Evolutionary conservation across 2,888 invertebrate species (phyloP), one percentile per base, ranked within the genome.

Genomic region (Cloeon dipterum): DNA sequence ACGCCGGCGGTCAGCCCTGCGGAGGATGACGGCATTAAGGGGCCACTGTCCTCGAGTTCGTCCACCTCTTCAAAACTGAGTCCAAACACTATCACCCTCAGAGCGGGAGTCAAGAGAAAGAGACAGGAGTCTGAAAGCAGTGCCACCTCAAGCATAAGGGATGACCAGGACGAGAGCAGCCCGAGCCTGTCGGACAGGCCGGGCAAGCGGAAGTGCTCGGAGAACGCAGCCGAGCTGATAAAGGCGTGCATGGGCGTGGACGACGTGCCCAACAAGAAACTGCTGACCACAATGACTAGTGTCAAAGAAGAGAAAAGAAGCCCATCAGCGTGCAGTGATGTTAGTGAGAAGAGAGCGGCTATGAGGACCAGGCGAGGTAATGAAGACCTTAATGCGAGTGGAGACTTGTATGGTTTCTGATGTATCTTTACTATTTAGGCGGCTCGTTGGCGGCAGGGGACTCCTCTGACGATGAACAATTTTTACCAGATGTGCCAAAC

Each of bases 391-490:
- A 32, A 39, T 26, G 26, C 26, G 35, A 37, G 41, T 18, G 40
- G 40, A 39, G 41, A 41, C 41, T 38, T 42, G 16, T 23, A n/a
- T 34, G 20, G 16, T 19, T 17, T 10, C 17, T 26, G 20, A n/a
- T n/a, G n/a, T n/a, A n/a, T n/a, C n/a, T n/a, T n/a, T n/a, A n/a
- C n/a, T n/a, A 23, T 23, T 23, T 25, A 23, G 26, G 16, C 35
- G 21, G 26, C n/a, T 34, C 37, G 20, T 18, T 36, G 21, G 26
- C 36, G 16, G 11, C 37, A 36, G 42, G 36, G 14, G 70, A 70
- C 49, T 70, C 70, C 40, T 79, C 79, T 36, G 82, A 82, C 50
- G 82, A 82, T 53, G 82, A 82, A 52, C 81, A 82, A 56, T 79
- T 79, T 39, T 59, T 81, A 40, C 75, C 76, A 44, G 73, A 74